Evolutionary conservation across 2,113 vertebrate species (phyloP).

Genomic region (Pygoscelis adeliae): DNA sequence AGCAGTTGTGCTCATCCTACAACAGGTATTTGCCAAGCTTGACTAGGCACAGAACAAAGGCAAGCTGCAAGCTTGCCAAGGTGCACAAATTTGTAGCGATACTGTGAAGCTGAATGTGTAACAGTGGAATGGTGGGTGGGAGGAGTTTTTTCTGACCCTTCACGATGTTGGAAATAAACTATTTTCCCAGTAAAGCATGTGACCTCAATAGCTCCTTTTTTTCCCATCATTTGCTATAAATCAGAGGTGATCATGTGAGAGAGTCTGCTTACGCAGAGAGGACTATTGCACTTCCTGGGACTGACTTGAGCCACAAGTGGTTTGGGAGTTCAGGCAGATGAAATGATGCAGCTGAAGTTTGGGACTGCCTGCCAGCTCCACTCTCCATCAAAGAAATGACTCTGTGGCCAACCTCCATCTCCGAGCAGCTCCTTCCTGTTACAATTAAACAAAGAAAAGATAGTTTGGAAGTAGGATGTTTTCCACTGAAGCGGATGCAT

Average conservation of each 20-base stretch:
- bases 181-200: neutral
- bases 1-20: neutral
- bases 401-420: neutral
- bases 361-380: neutral
- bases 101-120: neutral
- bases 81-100: neutral
- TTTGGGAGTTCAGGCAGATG: neutral
- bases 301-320: neutral
- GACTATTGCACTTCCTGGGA: neutral
- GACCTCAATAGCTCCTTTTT: neutral
- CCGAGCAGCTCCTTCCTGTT: slow-evolving; percentile 20
- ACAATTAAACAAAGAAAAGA: slow-evolving; percentile 35
- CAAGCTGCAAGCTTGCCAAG: neutral
- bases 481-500: neutral
- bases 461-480: slow-evolving; percentile 28
- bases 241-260: neutral
- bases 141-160: neutral
- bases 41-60: neutral
- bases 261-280: neutral
- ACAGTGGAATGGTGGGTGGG: neutral
- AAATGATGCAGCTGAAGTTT: slow-evolving; percentile 35
- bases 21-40: neutral
- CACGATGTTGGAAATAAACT: neutral
- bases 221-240: neutral
- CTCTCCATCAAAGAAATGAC: neutral